Evolutionary conservation across 1,140 invertebrate species (phyloP).

Genomic region (Penaeus indicus): DNA sequence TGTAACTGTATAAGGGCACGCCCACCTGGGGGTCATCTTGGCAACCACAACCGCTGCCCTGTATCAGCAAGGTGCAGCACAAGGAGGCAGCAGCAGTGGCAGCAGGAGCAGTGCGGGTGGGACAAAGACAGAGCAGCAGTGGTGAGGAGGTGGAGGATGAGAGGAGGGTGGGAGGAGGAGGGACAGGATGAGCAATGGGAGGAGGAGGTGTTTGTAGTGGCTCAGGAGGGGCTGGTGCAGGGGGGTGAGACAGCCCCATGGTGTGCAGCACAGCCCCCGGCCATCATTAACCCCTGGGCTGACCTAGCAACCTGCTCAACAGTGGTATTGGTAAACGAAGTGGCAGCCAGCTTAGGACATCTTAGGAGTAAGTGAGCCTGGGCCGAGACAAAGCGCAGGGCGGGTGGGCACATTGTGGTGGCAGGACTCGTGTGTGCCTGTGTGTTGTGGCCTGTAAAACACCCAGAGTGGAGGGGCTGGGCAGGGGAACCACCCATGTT

Average conservation of each 20-base stretch:
- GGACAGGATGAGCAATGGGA: slow-evolving; percentile 51
- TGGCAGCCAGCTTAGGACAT: slow-evolving; percentile 49
- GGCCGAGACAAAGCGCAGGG: slow-evolving; percentile 42
- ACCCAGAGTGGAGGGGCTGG: slow-evolving; percentile 59
- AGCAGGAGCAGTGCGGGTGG: slow-evolving; percentile 56
- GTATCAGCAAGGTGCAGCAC: slow-evolving; percentile 63
- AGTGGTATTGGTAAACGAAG: slow-evolving; percentile 60
- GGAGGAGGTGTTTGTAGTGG: slow-evolving; percentile 47
- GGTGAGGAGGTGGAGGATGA: no score
- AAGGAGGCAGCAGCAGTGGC: slow-evolving; percentile 65
- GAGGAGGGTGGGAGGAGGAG: slow-evolving; percentile 59
- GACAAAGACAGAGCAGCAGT: slow-evolving; percentile 49
- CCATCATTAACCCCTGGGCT: slow-evolving; percentile 73
- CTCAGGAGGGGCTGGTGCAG: slow-evolving; percentile 54
- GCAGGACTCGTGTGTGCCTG: slow-evolving; percentile 53
- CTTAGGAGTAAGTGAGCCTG: slow-evolving; percentile 45
- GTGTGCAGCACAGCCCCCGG: slow-evolving; percentile 85
- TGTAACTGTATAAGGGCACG: slow-evolving; percentile 51
- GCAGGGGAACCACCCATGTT: slow-evolving; percentile 51
- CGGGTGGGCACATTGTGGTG: slow-evolving; percentile 49
- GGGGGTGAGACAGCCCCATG: slow-evolving; percentile 85
- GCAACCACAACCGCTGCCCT: slow-evolving; percentile 56
- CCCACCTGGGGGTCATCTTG: slow-evolving; percentile 55
- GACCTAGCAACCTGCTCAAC: slow-evolving; percentile 64
- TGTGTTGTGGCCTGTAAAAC: slow-evolving; percentile 51